Conservation (phyloP, 2,888 invertebrate genomes). For the Leptura quadrifasciata region DNA sequence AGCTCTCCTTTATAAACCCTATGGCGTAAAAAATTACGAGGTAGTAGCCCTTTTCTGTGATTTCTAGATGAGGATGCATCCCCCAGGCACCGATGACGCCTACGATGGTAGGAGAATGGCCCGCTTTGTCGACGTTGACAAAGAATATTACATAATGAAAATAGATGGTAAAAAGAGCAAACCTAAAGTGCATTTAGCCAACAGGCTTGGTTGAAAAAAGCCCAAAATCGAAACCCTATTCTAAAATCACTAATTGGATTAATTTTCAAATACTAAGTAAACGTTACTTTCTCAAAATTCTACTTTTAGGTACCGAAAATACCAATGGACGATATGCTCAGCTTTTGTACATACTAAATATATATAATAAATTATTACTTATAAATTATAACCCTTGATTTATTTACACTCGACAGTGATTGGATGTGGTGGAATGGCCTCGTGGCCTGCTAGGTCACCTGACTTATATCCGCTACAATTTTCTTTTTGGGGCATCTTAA, state of each 20-base stretch:
- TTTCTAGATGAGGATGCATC: constrained; percentile 80
- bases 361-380: constrained; percentile 17
- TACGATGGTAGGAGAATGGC: constrained; percentile 75
- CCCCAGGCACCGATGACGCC: constrained; percentile 79
- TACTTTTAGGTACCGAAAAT: background rate
- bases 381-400: background rate
- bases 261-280: background rate
- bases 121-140: constrained; percentile 75
- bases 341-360: constrained; percentile 25
- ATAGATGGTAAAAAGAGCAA: constrained; percentile 58
- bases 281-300: background rate
- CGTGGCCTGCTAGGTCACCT: too few relatives aligned
- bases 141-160: constrained; percentile 69
- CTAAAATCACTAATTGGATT: constrained; percentile 2
- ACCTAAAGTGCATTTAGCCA: constrained; percentile 14
- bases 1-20: background rate
- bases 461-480: too few relatives aligned
- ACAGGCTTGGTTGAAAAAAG: constrained; percentile 19
- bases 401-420: background rate
- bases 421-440: too few relatives aligned
- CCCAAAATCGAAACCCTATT: background rate
- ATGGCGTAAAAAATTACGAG: background rate
- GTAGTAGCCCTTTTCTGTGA: constrained; percentile 59
- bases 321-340: constrained; percentile 13
- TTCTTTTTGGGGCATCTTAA: too few relatives aligned